Evolutionary conservation across 2,888 invertebrate genomes (phyloP), one percentile per base, ranked within the genome.

Genomic region (Brassicogethes aeneus): DNA sequence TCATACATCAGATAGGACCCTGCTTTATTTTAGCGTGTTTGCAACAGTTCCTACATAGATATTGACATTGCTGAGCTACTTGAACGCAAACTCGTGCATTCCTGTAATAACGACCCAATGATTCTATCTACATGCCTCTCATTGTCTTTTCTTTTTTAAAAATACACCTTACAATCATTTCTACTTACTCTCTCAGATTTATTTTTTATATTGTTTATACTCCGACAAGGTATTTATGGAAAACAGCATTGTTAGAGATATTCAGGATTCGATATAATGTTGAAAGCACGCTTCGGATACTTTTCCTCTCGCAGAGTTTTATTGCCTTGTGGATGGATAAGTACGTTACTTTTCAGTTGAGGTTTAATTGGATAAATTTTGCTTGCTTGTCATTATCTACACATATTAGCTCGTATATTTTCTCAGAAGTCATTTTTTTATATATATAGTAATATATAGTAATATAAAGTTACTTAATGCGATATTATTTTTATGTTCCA

Each of bases 1-100:
- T 49, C 47, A 51, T 54, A 55, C 49, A 50, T 55, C 51, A 53
- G 52, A 55, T 55, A 55, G 50, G 51, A 41, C 38, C 41, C 40
- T 46, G 45, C 46, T 47, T 54, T 54, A 53, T 53, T 53, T 54
- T 51, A 53, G 48, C 43, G 45, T 44, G 48, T 51, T 48, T 47
- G 36, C 42, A 45, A 47, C 50, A 53, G 49, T 55, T 54, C 51
- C 50, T 52, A 50, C 51, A 49, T 45, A 51, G 56, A 53, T 59
- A 59, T 58, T 59, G 59, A 60, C 60, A 59, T 54, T 52, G 47
- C 44, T 45, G 50, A 46, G 53, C 54, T 57, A 58, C 55, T 51
- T 54, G 46, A 53, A 53, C 53, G 56, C 52, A 49, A 58, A 60
- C 56, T 59, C 55, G 57, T 56, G 59, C 55, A 59, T 50, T 56